phyloP scores from a whole-genome alignment of 2,797 vertebrate genomes.

The Dermochelys coriacea region DNA sequence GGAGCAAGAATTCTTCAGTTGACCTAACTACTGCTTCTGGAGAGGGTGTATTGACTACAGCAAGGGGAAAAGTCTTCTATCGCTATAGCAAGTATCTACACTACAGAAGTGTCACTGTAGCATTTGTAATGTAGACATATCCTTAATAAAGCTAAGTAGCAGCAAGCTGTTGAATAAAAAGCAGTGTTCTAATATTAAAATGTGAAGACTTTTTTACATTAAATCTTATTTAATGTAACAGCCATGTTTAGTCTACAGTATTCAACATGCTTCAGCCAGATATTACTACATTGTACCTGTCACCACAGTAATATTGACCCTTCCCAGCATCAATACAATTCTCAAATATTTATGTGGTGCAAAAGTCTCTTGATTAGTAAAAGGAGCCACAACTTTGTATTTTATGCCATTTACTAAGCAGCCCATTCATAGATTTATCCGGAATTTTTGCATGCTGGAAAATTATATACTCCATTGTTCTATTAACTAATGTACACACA shows the following conservation, averaged over 20 bases:
- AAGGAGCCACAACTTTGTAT: background rate
- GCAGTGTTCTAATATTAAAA: slow-evolving; percentile 43
- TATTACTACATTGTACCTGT: background rate
- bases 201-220: slow-evolving; percentile 10
- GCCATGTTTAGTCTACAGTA: slow-evolving; percentile 45
- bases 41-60: too few relatives aligned
- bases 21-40: too few relatives aligned
- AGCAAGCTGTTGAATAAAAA: background rate
- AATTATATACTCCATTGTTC: background rate
- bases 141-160: slow-evolving; percentile 25
- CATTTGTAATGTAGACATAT: too few relatives aligned
- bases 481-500: background rate
- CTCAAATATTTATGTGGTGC: background rate
- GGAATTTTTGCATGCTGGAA: background rate
- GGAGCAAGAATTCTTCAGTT: too few relatives aligned
- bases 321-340: background rate
- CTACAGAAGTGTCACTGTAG: too few relatives aligned
- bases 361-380: background rate
- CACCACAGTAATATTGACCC: background rate
- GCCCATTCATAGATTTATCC: background rate
- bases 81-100: too few relatives aligned
- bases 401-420: background rate
- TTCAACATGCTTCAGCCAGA: slow-evolving; percentile 27
- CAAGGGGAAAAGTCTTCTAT: too few relatives aligned
- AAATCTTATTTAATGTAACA: slow-evolving; percentile 44